A percentile compares a stretch with the other conserved stretches of the same genome.
These are phyloP conservation scores for Capra hircus DNA, from an alignment of 2,113 vertebrate species.

Conservation along the genomic window DNA sequence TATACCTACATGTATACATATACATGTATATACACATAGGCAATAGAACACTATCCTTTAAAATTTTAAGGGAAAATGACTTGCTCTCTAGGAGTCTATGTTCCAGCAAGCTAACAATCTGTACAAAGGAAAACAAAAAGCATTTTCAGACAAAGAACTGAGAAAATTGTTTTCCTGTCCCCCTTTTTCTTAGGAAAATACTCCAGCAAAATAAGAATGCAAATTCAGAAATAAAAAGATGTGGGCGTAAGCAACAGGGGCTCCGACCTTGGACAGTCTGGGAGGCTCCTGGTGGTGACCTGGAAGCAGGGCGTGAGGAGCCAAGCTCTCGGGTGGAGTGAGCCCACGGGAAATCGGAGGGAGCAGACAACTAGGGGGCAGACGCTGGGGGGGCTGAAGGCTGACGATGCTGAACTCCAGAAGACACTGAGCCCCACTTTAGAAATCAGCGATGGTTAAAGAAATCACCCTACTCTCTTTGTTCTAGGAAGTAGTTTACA, in stretches of 20 bases:
- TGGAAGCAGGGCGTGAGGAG: not conserved
- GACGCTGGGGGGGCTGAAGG: not conserved
- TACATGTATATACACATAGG: not conserved
- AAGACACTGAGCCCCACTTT: too few relatives aligned
- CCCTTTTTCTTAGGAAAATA: not conserved
- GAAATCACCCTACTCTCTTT: not conserved
- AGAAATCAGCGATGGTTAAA: not conserved
- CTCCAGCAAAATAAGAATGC: not conserved
- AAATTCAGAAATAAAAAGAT: not conserved
- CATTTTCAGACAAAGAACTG: not conserved
- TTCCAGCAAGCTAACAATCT: not conserved
- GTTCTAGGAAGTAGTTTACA: not conserved
- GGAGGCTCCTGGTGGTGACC: not conserved
- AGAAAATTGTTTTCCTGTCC: not conserved
- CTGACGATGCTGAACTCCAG: accelerated
- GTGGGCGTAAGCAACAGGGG: too few relatives aligned
- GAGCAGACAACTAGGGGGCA: not conserved
- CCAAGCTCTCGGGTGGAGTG: not conserved
- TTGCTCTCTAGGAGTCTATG: not conserved
- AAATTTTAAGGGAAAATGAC: not conserved
- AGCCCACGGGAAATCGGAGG: accelerated
- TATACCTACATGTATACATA: not conserved
- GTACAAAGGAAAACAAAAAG: not conserved
- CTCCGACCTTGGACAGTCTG: not conserved
- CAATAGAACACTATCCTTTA: not conserved